Percentiles rank a stretch among this genome's conserved stretches.
These are phyloP conservation scores for Enteromius anoplus DNA, from an alignment of 2,797 vertebrate species.

Conservation along the genomic window DNA sequence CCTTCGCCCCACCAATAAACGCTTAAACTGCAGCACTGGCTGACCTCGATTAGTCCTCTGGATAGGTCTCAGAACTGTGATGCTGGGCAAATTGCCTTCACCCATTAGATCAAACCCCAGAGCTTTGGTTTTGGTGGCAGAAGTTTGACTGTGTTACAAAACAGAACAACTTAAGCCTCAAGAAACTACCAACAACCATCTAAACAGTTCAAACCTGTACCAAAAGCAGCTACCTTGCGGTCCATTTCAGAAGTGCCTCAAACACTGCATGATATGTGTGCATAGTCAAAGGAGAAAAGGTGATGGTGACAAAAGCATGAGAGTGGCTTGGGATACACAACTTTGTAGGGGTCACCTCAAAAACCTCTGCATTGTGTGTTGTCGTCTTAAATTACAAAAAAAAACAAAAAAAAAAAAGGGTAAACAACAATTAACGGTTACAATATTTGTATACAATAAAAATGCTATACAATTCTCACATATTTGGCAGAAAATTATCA, in stretches of 20 bases:
- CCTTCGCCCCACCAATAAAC: conserved; percentile 72
- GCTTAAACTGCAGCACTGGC: conserved; percentile 83
- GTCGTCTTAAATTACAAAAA: conserved; percentile 39
- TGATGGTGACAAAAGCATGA: conserved; percentile 69
- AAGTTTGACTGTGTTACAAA: conserved; percentile 64
- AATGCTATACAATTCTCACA: neutral
- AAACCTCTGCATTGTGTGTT: conserved; percentile 64
- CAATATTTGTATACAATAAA: neutral
- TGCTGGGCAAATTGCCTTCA: conserved; percentile 83
- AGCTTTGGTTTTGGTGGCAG: conserved; percentile 64
- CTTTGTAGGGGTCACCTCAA: conserved; percentile 74
- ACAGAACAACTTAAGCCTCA: neutral
- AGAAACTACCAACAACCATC: conserved; percentile 38
- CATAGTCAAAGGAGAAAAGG: conserved; percentile 76
- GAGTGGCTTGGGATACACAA: conserved; percentile 74
- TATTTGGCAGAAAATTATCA: neutral
- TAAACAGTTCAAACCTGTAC: neutral
- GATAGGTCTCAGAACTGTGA: conserved; percentile 79
- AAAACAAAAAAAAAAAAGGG: neutral
- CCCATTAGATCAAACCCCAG: conserved; percentile 83
- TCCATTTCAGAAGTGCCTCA: conserved; percentile 74
- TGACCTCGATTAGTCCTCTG: conserved; percentile 71
- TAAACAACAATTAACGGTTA: neutral
- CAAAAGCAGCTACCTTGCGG: conserved; percentile 69
- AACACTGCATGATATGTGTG: conserved; percentile 79